Evolutionary conservation across 2,113 vertebrate species (phyloP).

Genomic region (Abramis brama): DNA sequence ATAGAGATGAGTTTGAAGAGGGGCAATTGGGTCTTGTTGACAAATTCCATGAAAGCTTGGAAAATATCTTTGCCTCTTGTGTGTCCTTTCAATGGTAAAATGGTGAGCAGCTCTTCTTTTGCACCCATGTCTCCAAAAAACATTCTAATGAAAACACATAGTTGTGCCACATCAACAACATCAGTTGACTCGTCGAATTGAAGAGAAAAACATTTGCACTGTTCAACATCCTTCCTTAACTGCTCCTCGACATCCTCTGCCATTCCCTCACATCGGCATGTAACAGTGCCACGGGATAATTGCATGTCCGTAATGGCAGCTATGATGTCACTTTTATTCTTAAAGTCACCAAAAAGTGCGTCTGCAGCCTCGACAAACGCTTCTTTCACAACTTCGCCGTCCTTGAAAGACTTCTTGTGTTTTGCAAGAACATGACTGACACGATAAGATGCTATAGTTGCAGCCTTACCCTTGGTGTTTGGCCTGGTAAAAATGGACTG

Average conservation of each 20-base stretch:
- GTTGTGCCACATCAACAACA: slow-evolving; percentile 31
- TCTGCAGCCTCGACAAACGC: slow-evolving; percentile 33
- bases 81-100: slow-evolving; percentile 29
- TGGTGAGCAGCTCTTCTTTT: slow-evolving; percentile 16
- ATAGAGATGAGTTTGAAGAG: no score
- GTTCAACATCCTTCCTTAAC: neutral
- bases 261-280: slow-evolving; percentile 26
- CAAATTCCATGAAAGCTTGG: neutral
- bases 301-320: slow-evolving; percentile 41
- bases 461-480: no score
- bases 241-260: slow-evolving; percentile 34
- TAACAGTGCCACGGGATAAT: slow-evolving; percentile 37
- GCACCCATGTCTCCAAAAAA: slow-evolving; percentile 21
- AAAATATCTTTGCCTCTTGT: slow-evolving; percentile 38
- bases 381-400: slow-evolving; percentile 20
- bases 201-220: slow-evolving; percentile 26
- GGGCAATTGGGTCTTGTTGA: no score
- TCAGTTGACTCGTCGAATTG: slow-evolving; percentile 38
- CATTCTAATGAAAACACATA: slow-evolving; percentile 33
- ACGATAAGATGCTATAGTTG: no score
- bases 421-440: no score
- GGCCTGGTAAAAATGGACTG: no score
- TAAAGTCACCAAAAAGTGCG: slow-evolving; percentile 33
- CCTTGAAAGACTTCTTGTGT: no score
- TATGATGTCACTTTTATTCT: slow-evolving; percentile 45